Percentiles rank a stretch among this genome's conserved stretches.
Conservation (phyloP, 2,113 vertebrate genomes). For the Maccullochella peelii region DNA sequence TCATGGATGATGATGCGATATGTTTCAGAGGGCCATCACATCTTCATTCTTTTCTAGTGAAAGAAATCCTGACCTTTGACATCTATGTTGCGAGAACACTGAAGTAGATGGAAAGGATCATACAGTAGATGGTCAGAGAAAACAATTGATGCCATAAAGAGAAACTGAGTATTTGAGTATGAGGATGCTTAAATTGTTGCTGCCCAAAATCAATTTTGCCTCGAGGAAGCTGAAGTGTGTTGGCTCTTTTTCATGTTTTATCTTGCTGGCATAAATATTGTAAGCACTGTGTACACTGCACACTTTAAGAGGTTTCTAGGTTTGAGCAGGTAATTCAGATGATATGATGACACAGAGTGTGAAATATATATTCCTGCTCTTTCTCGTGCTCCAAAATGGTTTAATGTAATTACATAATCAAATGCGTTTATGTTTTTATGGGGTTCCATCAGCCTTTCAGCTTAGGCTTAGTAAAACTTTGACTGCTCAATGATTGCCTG, state of each 20-base stretch:
- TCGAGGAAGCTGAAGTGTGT: slow-evolving; percentile 19
- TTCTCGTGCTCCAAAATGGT: slow-evolving; percentile 12
- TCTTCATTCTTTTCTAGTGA: neutral
- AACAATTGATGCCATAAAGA: neutral
- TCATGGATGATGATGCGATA: neutral
- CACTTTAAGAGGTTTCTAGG: slow-evolving; percentile 41
- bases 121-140: neutral
- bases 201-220: slow-evolving; percentile 38
- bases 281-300: slow-evolving; percentile 20
- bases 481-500: slow-evolving; percentile 25
- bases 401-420: slow-evolving; percentile 39
- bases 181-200: slow-evolving; percentile 11
- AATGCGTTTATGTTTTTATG: slow-evolving; percentile 29
- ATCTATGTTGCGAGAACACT: neutral
- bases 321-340: slow-evolving; percentile 28
- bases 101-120: neutral
- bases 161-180: slow-evolving; percentile 9
- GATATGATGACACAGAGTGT: slow-evolving; percentile 35
- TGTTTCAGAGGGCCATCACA: neutral
- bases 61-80: neutral
- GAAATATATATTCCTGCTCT: slow-evolving; percentile 27
- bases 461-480: slow-evolving; percentile 3
- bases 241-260: slow-evolving; percentile 42
- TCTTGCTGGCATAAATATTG: slow-evolving; percentile 50
- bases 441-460: slow-evolving; percentile 42